phyloP scores from a whole-genome alignment of 2,113 vertebrate genomes.

The Sinocyclocheilus rhinocerous region DNA sequence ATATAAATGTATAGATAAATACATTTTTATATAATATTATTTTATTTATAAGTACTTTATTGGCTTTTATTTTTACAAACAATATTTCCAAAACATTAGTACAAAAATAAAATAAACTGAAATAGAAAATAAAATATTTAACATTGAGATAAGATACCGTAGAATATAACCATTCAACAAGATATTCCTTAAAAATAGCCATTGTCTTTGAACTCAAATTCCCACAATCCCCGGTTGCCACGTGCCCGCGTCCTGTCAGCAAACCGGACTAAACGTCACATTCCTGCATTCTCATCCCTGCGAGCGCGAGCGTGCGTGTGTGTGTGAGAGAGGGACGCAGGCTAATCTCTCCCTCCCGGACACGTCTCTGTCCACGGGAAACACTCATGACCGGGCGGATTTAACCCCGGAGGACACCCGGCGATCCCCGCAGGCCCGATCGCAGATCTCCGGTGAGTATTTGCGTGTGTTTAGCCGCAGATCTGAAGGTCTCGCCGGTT shows the following conservation, averaged over 20 bases:
- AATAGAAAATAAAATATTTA: background rate
- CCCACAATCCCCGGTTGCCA: slow-evolving; percentile 69
- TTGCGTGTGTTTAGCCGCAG: background rate
- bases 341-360: slow-evolving; percentile 57
- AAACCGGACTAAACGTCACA: slow-evolving; percentile 75
- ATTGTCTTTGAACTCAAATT: slow-evolving; percentile 59
- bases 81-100: no score
- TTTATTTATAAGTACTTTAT: no score
- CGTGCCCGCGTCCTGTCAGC: slow-evolving; percentile 66
- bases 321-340: slow-evolving; percentile 59
- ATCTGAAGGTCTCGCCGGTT: background rate
- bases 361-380: slow-evolving; percentile 37
- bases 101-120: no score
- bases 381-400: slow-evolving; percentile 72
- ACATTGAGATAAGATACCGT: background rate
- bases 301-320: slow-evolving; percentile 34
- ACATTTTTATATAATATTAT: no score
- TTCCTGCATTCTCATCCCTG: slow-evolving; percentile 75
- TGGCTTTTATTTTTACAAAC: no score
- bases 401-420: slow-evolving; percentile 65
- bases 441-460: slow-evolving; percentile 70
- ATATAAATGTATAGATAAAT: no score
- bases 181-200: background rate
- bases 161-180: background rate
- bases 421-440: slow-evolving; percentile 58